These are phyloP conservation scores for Chaetogeoica ovagalla DNA, from an alignment of 2,888 invertebrate species.

Conservation along the genomic window DNA sequence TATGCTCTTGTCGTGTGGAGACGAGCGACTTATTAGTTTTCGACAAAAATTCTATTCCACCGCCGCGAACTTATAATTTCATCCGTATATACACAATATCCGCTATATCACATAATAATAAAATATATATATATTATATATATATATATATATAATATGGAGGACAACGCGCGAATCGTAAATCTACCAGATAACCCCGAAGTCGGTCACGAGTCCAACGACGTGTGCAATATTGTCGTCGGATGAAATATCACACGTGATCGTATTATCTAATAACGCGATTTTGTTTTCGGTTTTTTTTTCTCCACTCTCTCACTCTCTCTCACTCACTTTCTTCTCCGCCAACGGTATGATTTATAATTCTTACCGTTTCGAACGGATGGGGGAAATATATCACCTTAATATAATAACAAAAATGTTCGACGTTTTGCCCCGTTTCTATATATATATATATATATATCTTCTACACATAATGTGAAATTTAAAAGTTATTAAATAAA, in stretches of 20 bases:
- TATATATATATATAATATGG: not conserved
- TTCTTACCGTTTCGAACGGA: not conserved
- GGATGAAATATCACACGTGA: slow-evolving; percentile 24
- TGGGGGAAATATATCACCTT: not conserved
- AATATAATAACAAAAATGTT: not conserved
- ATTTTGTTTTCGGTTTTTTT: not conserved
- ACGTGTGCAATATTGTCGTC: not conserved
- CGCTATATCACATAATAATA: too few species aligned
- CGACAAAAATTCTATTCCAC: too few species aligned
- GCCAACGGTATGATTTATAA: not conserved
- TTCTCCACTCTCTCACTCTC: too few species aligned
- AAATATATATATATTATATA: not conserved
- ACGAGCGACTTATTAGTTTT: too few species aligned
- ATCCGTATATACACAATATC: too few species aligned
- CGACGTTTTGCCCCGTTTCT: not conserved
- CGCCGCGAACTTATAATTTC: too few species aligned
- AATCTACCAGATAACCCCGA: slow-evolving; percentile 6
- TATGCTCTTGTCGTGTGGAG: too few species aligned
- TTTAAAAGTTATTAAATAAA: not conserved
- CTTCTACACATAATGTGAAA: not conserved
- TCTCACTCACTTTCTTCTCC: not conserved
- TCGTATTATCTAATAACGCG: not conserved
- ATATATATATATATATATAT: too few species aligned
- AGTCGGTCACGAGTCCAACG: slow-evolving; percentile 29
- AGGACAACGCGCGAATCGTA: slow-evolving; percentile 2